These are phyloP conservation scores for Limanda limanda DNA, from an alignment of 2,113 vertebrate genomes.

Conservation along the genomic window DNA sequence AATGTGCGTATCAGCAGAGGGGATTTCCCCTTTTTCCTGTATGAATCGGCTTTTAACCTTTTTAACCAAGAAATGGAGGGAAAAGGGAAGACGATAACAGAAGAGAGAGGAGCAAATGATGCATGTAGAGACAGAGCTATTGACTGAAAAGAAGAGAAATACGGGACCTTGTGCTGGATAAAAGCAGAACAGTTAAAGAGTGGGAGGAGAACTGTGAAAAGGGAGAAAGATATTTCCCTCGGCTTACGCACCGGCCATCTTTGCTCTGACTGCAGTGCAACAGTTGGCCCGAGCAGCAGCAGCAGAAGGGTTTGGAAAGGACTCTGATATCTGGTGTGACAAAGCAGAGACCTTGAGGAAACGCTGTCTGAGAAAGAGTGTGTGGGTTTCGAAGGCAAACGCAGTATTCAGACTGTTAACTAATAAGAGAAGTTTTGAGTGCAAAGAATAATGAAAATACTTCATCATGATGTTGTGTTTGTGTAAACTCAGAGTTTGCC, in stretches of 20 bases:
- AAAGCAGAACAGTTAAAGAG: slow-evolving; percentile 35
- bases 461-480: neutral
- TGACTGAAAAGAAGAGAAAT: slow-evolving; percentile 30
- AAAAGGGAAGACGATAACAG: neutral
- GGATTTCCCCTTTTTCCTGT: slow-evolving; percentile 70
- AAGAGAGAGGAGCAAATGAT: slow-evolving; percentile 20
- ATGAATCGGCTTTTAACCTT: slow-evolving; percentile 67
- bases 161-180: slow-evolving; percentile 26
- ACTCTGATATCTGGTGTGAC: slow-evolving; percentile 41
- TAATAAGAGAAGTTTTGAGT: neutral
- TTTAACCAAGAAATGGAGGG: slow-evolving; percentile 37
- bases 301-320: slow-evolving; percentile 48
- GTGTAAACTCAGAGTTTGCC: slow-evolving; percentile 1
- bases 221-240: slow-evolving; percentile 6
- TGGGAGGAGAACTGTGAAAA: slow-evolving; percentile 54
- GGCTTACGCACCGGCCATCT: slow-evolving; percentile 12
- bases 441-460: slow-evolving; percentile 10
- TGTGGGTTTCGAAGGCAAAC: slow-evolving; percentile 40
- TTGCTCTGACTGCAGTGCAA: slow-evolving; percentile 33
- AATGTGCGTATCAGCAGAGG: slow-evolving; percentile 37
- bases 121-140: neutral
- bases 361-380: slow-evolving; percentile 39
- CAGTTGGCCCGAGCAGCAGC: slow-evolving; percentile 22
- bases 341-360: slow-evolving; percentile 63
- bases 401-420: slow-evolving; percentile 5